Conservation (phyloP, 1,140 invertebrate species). For the Drosophila seguyi region DNA sequence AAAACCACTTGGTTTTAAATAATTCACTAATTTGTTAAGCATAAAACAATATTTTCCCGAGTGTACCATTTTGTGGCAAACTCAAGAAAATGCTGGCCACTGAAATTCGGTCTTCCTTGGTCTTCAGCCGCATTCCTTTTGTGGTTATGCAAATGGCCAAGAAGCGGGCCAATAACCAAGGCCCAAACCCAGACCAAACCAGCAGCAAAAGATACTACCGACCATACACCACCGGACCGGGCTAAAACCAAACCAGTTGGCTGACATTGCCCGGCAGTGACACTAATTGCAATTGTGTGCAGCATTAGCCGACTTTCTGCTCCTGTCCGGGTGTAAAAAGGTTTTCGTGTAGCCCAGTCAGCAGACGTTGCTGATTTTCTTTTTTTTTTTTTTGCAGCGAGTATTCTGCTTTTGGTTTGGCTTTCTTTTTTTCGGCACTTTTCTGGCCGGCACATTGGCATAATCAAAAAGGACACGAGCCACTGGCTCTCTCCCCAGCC, state of each 20-base stretch:
- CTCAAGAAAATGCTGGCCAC: slow-evolving; percentile 19
- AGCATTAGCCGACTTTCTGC: slow-evolving; percentile 63
- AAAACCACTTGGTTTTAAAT: too few relatives aligned
- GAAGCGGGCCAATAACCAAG: slow-evolving; percentile 47
- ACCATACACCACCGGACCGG: neutral
- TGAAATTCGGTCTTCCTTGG: slow-evolving; percentile 33
- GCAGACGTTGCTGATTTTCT: slow-evolving; percentile 44
- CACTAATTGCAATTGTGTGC: slow-evolving; percentile 83
- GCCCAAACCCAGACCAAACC: neutral
- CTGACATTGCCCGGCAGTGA: slow-evolving; percentile 63
- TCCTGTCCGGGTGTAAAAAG: slow-evolving; percentile 58
- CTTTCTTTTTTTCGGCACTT: slow-evolving; percentile 35
- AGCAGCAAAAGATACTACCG: neutral
- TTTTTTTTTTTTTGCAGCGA: slow-evolving; percentile 13
- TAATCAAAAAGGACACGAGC: slow-evolving; percentile 77
- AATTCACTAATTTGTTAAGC: too few relatives aligned
- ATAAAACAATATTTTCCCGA: neutral
- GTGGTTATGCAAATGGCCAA: slow-evolving; percentile 72
- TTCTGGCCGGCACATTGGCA: slow-evolving; percentile 53
- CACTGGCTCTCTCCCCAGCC: slow-evolving; percentile 25
- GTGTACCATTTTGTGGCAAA: slow-evolving; percentile 16
- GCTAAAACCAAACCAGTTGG: slow-evolving; percentile 39
- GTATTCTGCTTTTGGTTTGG: slow-evolving; percentile 26
- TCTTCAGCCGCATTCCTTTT: slow-evolving; percentile 57
- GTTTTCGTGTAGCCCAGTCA: slow-evolving; percentile 65